Conservation (phyloP, 2,888 invertebrate genomes). For the Rhingia rostrata region DNA sequence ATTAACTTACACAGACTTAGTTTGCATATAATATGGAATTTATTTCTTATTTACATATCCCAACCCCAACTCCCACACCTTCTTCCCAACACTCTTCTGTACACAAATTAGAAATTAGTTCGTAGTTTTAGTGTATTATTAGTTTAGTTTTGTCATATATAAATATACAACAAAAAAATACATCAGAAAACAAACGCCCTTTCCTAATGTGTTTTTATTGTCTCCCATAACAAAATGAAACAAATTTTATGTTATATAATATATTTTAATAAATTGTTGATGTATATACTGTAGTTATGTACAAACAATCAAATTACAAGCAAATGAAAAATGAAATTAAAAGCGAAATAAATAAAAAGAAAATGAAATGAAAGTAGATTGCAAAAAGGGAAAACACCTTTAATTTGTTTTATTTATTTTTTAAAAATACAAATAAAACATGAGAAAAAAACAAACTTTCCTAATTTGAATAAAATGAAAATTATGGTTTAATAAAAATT, state of each 20-base stretch:
- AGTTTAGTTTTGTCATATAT: constrained; percentile 36
- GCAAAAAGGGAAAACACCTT: constrained; percentile 43
- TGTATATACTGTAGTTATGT: constrained; percentile 71
- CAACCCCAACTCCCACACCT: not conserved
- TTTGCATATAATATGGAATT: not conserved
- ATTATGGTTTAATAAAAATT: constrained; percentile 64
- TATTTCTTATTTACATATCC: not conserved
- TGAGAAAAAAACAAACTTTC: constrained; percentile 38
- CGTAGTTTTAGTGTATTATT: constrained; percentile 52
- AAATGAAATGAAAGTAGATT: constrained; percentile 32
- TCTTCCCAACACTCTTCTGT: constrained; percentile 16
- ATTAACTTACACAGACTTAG: not conserved
- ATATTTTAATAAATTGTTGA: constrained; percentile 39
- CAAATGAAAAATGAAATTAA: constrained; percentile 27
- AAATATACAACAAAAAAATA: not conserved
- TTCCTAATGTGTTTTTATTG: constrained; percentile 15
- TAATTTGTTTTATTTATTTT: constrained; percentile 67
- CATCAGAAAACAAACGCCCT: not conserved
- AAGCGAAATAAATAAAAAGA: constrained; percentile 23
- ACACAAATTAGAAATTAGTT: constrained; percentile 67
- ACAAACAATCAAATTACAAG: constrained; percentile 48
- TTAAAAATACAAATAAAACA: constrained; percentile 4
- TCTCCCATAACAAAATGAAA: not conserved
- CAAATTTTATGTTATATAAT: constrained; percentile 42
- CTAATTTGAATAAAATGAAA: constrained; percentile 64